Evolutionary conservation across 2,797 vertebrate genomes (phyloP), one percentile per base, ranked within the genome.

Genomic region (Crocidura indochinensis): DNA sequence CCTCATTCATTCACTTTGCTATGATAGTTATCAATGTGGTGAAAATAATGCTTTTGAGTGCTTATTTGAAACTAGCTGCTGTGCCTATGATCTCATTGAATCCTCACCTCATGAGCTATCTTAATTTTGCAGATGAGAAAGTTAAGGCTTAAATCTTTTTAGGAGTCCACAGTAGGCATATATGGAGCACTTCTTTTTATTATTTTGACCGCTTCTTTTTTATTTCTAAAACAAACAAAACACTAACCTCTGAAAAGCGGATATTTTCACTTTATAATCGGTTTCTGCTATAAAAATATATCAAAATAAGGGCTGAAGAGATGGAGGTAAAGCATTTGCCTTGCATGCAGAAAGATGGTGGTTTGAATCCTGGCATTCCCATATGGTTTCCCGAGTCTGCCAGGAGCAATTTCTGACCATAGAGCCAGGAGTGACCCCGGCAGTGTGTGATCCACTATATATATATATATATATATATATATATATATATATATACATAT

Each of bases 221-320:
- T 11, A 38, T 38, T 2, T 47, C 51, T 69, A 69, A 78, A 91
- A n/a, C 65, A 67, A 78, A 83, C 80, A 88, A 15, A 20, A 20
- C 83, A 20, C 11, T 8, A 56, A 53, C 44, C 24, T 27, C 68
- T n/a, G 81, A 53, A 67, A 77, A 88, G 46, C 64, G 6, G 49
- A 46, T 67, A 6, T 15, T 31, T n/a, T 27, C 15, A 60, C 51
- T 77, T 20, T 38, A 12, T n/a, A 11, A 53, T 19, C 2, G 3
- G 2, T 24, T 62, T 86, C 65, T n/a, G 53, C 53, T 51, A 22
- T 86, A 56, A 83, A 84, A 88, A 75, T 65, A 49, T 31, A 26
- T 62, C n/a, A 78, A 68, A 31, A 53, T 27, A 65, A 38, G 5
- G 38, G 38, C 38, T 5, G 38, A 5, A 38, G 38, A 38, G 38